Base-by-base conservation (phyloP, 2,888 invertebrate species). In the Imbricaverruca yamaguchii region DNA sequence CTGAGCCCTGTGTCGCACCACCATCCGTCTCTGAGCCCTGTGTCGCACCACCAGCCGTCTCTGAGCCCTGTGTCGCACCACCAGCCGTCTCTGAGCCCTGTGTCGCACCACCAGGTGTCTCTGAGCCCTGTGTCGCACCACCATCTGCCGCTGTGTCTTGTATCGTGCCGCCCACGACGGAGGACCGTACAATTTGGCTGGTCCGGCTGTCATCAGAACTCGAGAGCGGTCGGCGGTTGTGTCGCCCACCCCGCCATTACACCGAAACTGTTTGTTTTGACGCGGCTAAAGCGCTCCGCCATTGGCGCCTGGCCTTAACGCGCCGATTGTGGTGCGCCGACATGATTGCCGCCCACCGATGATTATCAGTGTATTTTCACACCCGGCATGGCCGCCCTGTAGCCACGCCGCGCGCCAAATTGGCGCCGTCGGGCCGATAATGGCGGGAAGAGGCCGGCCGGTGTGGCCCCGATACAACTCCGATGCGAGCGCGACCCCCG, bases 251-350 rank as follows among this genome's bases (percentile, higher is more conserved):
- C 39, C 39, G 39, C 25, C 69, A 69, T 69, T 69, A 69, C 39
- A 21, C 69, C 39, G 69, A 13, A 12, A 39, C 69, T 69, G 69
- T 69, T 69, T 69, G 69, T 69, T 69, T 69, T 69, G 69, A 69
- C 69, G 69, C 69, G 65, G 21, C 65, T 67, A 67, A 67, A 67
- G 69, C 25, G 69, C 69, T 25, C 69, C 69, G 69, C 69, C 69
- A 69, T 69, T 39, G 69, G 6, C 69, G 69, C 69, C 23, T 39
- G 2, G 39, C 39, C 39, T 1, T 39, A 39, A 39, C 23, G 23
- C 18, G 65, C 11, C 65, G 23, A 67, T 67, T 23, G 69, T 39
- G 25, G 39, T 39, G 69, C 39, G 69, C 7, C 69, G 69, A 39
- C 69, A 69, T 69, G 69, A 69, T 69, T 25, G 69, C 39, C 15